A percentile compares a stretch with the other conserved stretches of the same genome.
Conservation (phyloP, 2,797 vertebrate species). For the Pangasius larnaudii region DNA sequence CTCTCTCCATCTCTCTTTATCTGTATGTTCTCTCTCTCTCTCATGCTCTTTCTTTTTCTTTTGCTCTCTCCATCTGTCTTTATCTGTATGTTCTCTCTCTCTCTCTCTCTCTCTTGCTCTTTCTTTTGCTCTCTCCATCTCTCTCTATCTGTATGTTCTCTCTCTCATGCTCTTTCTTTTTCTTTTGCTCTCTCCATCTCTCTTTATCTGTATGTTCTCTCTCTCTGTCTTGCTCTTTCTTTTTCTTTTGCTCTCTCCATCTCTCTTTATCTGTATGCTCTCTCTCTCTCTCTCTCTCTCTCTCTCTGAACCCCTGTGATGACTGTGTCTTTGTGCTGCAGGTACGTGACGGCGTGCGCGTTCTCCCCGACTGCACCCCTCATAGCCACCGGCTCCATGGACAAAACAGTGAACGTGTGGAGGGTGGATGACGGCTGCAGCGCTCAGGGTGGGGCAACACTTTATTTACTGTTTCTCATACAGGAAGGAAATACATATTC, state of each 20-base stretch:
- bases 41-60: background rate
- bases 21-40: background rate
- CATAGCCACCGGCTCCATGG: constrained; percentile 96
- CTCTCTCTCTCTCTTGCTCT: background rate
- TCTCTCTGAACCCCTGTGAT: background rate
- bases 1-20: background rate
- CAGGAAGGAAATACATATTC: background rate
- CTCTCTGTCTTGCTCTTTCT: background rate
- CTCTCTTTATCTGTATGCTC: background rate
- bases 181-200: background rate
- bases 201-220: background rate
- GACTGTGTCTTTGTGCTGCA: constrained; percentile 63
- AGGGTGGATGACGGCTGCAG: constrained; percentile 76
- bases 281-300: background rate
- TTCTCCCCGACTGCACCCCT: constrained; percentile 83
- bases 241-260: background rate
- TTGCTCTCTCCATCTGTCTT: background rate
- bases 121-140: background rate
- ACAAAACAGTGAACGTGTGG: constrained; percentile 94
- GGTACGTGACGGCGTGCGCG: constrained; percentile 92
- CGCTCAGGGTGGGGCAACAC: constrained; percentile 62
- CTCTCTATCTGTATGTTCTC: background rate
- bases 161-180: background rate
- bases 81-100: background rate
- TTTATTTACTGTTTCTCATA: background rate